Conservation (phyloP, 2,797 vertebrate genomes). For the Esox masquinongy region DNA sequence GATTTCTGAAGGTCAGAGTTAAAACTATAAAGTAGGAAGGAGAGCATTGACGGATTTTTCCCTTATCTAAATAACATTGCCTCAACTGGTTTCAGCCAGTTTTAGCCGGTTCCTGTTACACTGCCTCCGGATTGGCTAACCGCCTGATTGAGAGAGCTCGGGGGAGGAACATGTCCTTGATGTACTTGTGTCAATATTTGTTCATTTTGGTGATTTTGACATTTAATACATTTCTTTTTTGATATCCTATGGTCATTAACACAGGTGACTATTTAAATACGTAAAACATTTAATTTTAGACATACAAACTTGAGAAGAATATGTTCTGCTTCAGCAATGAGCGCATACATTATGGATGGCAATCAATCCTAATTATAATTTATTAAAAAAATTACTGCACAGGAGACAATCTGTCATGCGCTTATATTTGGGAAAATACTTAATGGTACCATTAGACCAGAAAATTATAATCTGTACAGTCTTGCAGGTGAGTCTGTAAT, state of each 20-base stretch:
- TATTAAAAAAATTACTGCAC: neutral
- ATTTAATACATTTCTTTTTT: neutral
- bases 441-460: neutral
- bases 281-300: neutral
- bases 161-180: neutral
- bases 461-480: neutral
- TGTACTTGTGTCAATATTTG: constrained; percentile 2
- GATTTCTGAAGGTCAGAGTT: constrained; percentile 5
- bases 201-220: neutral
- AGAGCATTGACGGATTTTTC: neutral
- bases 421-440: neutral
- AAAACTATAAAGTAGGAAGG: neutral
- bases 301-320: neutral
- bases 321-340: neutral
- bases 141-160: neutral
- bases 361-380: neutral
- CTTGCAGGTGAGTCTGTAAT: neutral
- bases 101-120: constrained; percentile 6
- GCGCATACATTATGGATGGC: neutral
- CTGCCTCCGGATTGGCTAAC: constrained; percentile 4
- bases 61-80: neutral
- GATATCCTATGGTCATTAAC: neutral
- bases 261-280: neutral
- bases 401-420: neutral
- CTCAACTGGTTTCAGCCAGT: constrained; percentile 15